Evolutionary conservation across 2,888 invertebrate species (phyloP).

Genomic region (Xestobium rufovillosum): DNA sequence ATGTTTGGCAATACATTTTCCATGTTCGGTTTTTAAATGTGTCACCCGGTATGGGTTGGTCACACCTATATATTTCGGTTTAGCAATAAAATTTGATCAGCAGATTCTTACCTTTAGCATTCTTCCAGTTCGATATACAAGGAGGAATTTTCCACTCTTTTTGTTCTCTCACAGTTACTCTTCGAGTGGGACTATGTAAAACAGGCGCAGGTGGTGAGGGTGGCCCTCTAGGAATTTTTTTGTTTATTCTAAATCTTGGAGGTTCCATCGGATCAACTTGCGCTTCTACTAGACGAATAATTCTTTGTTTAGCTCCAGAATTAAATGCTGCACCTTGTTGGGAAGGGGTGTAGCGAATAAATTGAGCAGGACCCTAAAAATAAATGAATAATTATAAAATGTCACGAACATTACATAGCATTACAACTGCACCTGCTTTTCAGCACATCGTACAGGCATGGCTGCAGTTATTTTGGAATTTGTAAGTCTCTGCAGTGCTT

Average conservation of each 20-base stretch:
- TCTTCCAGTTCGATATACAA: constrained; percentile 99
- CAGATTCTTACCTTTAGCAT: constrained; percentile 79
- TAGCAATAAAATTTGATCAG: too few relatives aligned
- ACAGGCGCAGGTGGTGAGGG: constrained; percentile 99
- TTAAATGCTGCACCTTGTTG: constrained; percentile 93
- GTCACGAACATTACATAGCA: constrained; percentile 5
- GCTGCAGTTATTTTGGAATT: constrained; percentile 90
- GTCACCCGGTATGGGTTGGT: too few relatives aligned
- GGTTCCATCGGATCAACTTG: constrained; percentile 98
- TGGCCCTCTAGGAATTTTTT: constrained; percentile 97
- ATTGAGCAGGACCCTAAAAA: constrained; percentile 82
- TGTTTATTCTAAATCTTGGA: constrained; percentile 95
- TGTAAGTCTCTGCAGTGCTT: constrained; percentile 83
- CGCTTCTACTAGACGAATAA: constrained; percentile 91
- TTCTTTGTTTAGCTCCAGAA: constrained; percentile 95
- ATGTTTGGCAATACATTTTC: constrained; percentile 11
- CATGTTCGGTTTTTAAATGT: constrained; percentile 3
- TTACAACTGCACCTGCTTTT: constrained; percentile 57
- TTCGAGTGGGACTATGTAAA: constrained; percentile 93
- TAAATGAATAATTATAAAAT: constrained; percentile 5
- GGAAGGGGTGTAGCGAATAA: constrained; percentile 95
- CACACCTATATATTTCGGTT: too few relatives aligned
- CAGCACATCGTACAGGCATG: constrained; percentile 92
- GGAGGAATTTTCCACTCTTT: constrained; percentile 99
- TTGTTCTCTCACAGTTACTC: constrained; percentile 97